Base-by-base conservation (phyloP, 2,888 invertebrate genomes). In the Autographa pulchrina region DNA sequence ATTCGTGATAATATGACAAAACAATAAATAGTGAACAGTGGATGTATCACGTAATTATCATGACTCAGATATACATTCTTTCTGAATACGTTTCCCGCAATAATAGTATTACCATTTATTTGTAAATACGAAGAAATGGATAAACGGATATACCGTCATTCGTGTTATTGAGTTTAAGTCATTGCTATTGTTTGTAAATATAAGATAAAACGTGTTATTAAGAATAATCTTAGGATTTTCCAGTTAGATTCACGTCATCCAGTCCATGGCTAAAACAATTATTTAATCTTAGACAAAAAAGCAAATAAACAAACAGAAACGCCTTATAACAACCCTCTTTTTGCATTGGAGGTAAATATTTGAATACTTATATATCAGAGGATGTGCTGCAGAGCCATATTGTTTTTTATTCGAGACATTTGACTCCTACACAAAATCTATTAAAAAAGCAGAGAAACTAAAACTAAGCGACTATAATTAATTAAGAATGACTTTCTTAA, bases 401-500 rank as follows among this genome's bases (percentile, higher is more conserved):
- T 41, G 2, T 41, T 41, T 13, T 13, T 41, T 13, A 48, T 43
- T 43, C 6, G 43, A 48, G 48, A 48, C 6, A 5, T 48, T 4
- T n/a, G 48, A n/a, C 48, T 48, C 48, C n/a, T 48, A 48, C 38
- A 38, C 38, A 14, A 48, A 48, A 8, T n/a, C 48, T 48, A 48
- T 48, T 48, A 35, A 18, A 9, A 18, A n/a, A 61, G 9, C 38
- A 18, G 61, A 41, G 11, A 25, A 56, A 20, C 20, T 4, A 56
- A 20, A 56, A 13, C 54, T 25, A n/a, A 48, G 25, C 13, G 25
- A 25, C 54, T 25, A 56, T 25, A 56, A 20, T 56, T 56, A 56
- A 56, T 56, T 56, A 56, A 14, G 20, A 13, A 5, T 41, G 59
- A 75, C 43, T 65, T 68, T 70, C 67, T 56, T 35, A 58, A 77